Percentiles rank a stretch among this genome's conserved stretches.
Conservation (phyloP, 1,140 invertebrate species). For the Telenomus remus region DNA sequence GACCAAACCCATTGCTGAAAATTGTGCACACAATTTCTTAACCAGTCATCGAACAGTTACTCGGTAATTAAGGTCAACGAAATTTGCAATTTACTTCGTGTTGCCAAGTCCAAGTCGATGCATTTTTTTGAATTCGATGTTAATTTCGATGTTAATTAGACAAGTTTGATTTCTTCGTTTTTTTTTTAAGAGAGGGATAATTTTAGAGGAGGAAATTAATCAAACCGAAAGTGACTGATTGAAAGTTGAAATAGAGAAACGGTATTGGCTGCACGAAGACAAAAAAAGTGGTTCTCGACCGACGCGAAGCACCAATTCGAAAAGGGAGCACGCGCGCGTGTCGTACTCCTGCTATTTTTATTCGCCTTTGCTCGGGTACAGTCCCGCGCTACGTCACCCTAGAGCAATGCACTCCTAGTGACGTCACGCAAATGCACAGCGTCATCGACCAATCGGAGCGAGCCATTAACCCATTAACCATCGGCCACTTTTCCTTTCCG, state of each 20-base stretch:
- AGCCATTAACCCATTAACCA: slow-evolving; percentile 72
- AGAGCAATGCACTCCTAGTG: slow-evolving; percentile 70
- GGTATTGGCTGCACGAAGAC: slow-evolving; percentile 10
- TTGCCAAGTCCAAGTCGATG: not conserved
- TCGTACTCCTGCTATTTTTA: slow-evolving; percentile 64
- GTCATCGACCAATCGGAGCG: slow-evolving; percentile 73
- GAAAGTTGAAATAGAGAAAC: not conserved
- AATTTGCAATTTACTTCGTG: slow-evolving; percentile 13
- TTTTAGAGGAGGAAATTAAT: not conserved
- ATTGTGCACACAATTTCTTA: slow-evolving; percentile 16
- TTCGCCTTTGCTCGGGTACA: slow-evolving; percentile 52
- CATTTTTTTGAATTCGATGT: too few species aligned
- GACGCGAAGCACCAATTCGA: slow-evolving; percentile 43
- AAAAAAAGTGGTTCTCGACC: slow-evolving; percentile 29
- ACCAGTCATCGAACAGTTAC: not conserved
- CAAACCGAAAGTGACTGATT: not conserved
- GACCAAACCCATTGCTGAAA: slow-evolving; percentile 17
- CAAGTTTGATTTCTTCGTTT: too few species aligned
- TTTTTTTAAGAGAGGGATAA: too few species aligned
- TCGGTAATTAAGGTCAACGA: slow-evolving; percentile 36
- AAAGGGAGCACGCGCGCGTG: slow-evolving; percentile 50
- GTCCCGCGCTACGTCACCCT: slow-evolving; percentile 67
- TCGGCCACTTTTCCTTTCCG: slow-evolving; percentile 59
- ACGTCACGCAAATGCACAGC: slow-evolving; percentile 69
- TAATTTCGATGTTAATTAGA: too few species aligned